Percentiles rank a stretch among this genome's conserved stretches.
Conservation (phyloP, 2,888 invertebrate genomes). For the Drosophila siamana region DNA sequence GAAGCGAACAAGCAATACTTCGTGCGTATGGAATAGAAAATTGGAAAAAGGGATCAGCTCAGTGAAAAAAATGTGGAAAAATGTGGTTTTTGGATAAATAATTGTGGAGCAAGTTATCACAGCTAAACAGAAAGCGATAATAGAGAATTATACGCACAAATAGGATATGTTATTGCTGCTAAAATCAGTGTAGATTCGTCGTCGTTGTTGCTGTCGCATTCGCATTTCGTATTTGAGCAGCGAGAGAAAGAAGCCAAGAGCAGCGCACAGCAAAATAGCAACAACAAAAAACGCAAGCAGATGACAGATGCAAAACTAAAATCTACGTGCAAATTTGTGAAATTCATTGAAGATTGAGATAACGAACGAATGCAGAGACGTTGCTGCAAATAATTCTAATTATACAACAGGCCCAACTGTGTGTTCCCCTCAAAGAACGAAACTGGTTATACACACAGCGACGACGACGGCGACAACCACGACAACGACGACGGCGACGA, state of each 20-base stretch:
- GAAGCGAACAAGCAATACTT: slow-evolving; percentile 60
- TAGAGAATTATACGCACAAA: slow-evolving; percentile 40
- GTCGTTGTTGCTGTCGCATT: slow-evolving; percentile 62
- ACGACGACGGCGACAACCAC: slow-evolving; percentile 41
- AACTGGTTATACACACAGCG: slow-evolving; percentile 79
- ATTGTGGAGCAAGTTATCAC: slow-evolving; percentile 25
- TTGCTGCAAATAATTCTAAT: slow-evolving; percentile 64
- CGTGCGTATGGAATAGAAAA: slow-evolving; percentile 66
- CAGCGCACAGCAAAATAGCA: slow-evolving; percentile 16
- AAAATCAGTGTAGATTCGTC: slow-evolving; percentile 30
- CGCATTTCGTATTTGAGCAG: slow-evolving; percentile 60
- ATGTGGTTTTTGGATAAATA: slow-evolving; percentile 61
- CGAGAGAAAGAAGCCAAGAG: slow-evolving; percentile 25
- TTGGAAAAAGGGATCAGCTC: slow-evolving; percentile 61
- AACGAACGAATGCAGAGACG: slow-evolving; percentile 48
- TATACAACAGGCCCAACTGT: slow-evolving; percentile 71
- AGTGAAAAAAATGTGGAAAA: slow-evolving; percentile 66
- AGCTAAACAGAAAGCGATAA: slow-evolving; percentile 35
- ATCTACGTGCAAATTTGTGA: slow-evolving; percentile 63
- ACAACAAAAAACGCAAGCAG: slow-evolving; percentile 36
- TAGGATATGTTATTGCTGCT: slow-evolving; percentile 43
- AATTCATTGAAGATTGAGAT: slow-evolving; percentile 54
- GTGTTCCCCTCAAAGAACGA: slow-evolving; percentile 63
- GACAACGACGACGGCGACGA: slow-evolving; percentile 41
- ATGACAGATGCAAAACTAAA: slow-evolving; percentile 62